A percentile compares a stretch with the other conserved stretches of the same genome.
These are phyloP conservation scores for Lytechinus pictus DNA, from an alignment of 35 echinoderm and acorn worm species.

Conservation along the genomic window DNA sequence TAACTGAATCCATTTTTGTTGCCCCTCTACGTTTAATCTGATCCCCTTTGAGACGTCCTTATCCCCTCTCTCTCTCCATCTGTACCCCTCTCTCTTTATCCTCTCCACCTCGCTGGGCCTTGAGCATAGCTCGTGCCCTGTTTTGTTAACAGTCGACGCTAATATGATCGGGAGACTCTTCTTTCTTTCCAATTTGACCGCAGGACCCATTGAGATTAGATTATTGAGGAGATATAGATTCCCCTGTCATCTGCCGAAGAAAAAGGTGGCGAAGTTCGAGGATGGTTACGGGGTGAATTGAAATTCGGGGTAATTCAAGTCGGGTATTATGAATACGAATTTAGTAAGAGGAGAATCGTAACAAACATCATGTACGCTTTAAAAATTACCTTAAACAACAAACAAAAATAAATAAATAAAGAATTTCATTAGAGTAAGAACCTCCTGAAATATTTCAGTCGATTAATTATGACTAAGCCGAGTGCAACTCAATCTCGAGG, in stretches of 20 bases:
- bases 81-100: neutral
- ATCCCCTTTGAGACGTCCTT: too few species aligned
- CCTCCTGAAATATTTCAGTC: too few species aligned
- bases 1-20: too few species aligned
- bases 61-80: neutral
- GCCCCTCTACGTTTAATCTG: too few species aligned
- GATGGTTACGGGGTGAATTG: neutral
- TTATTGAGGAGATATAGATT: conserved; percentile 38
- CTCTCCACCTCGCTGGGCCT: neutral
- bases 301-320: neutral
- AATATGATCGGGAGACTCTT: conserved; percentile 43
- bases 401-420: too few species aligned
- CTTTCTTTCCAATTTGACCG: conserved; percentile 40
- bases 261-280: neutral
- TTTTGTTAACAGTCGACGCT: conserved; percentile 38
- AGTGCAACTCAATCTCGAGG: too few species aligned
- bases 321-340: neutral
- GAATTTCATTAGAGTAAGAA: too few species aligned
- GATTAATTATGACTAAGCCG: too few species aligned
- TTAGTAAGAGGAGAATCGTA: neutral
- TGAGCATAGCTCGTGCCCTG: neutral
- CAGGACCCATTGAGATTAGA: conserved; percentile 12
- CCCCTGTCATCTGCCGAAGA: neutral
- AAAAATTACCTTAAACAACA: too few species aligned
- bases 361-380: too few species aligned